Percentiles rank a stretch among this genome's conserved stretches.
phyloP scores from a whole-genome alignment of 2,888 invertebrate genomes.

The Buathra laborator region DNA sequence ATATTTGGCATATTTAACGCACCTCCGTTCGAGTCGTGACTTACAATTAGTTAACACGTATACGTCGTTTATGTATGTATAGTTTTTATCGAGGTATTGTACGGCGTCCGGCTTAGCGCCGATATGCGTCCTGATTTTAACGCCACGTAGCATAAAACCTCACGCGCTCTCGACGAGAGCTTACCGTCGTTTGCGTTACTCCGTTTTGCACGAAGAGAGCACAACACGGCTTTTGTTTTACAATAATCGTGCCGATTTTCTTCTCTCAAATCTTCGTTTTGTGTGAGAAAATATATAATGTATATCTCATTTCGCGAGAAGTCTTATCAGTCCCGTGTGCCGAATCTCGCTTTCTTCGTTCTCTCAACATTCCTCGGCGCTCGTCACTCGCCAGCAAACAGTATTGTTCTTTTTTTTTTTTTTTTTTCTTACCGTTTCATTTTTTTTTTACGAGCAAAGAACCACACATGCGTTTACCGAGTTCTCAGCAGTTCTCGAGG shows the following conservation, averaged over 20 bases:
- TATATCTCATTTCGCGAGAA: not conserved
- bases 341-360: constrained; percentile 54
- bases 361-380: constrained; percentile 34
- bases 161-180: constrained; percentile 8
- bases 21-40: constrained; percentile 42
- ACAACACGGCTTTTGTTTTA: not conserved
- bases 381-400: constrained; percentile 31
- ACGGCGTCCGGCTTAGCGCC: constrained; percentile 64
- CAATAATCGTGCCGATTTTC: constrained; percentile 39
- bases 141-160: constrained; percentile 60
- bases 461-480: constrained; percentile 47
- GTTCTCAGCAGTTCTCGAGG: constrained; percentile 13
- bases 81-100: constrained; percentile 47
- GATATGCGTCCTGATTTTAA: constrained; percentile 69
- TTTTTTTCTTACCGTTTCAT: constrained; percentile 32
- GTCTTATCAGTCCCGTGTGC: constrained; percentile 46
- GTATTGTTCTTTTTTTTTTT: constrained; percentile 43
- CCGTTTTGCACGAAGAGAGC: constrained; percentile 3
- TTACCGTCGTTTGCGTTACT: constrained; percentile 16
- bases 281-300: not conserved
- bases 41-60: constrained; percentile 48
- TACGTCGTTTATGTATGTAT: not conserved
- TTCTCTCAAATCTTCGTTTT: not conserved
- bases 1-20: constrained; percentile 62
- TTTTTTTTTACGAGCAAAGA: constrained; percentile 27